Conservation (phyloP, 2,113 vertebrate genomes). For the Perca schrenkii region DNA sequence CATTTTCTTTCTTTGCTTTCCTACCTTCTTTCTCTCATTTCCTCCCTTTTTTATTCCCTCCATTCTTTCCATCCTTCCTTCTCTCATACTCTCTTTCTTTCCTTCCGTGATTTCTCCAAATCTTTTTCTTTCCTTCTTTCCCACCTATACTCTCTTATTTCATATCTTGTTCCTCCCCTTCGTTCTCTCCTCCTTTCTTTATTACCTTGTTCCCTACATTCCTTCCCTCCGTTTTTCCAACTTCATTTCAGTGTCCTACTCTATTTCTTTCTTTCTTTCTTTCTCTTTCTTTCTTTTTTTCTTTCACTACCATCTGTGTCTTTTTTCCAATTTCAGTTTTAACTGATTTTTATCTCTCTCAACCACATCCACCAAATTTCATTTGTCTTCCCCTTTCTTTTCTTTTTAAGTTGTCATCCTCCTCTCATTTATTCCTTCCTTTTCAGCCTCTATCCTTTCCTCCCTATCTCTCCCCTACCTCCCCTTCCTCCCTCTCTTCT, state of each 20-base stretch:
- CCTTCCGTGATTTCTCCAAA: not conserved
- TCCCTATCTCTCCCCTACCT: not conserved
- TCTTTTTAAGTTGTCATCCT: too few relatives aligned
- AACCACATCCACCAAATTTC: too few relatives aligned
- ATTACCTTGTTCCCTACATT: not conserved
- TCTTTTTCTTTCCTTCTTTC: not conserved
- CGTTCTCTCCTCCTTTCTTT: not conserved
- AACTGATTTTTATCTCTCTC: too few relatives aligned
- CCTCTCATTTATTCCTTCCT: not conserved
- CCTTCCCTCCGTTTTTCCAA: too few relatives aligned
- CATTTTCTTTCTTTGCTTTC: not conserved
- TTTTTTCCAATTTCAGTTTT: too few relatives aligned
- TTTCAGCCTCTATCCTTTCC: too few relatives aligned
- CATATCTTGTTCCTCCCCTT: too few relatives aligned
- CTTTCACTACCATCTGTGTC: too few relatives aligned
- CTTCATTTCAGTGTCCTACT: too few relatives aligned
- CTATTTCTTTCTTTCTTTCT: not conserved
- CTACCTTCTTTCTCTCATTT: not conserved
- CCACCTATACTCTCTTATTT: not conserved
- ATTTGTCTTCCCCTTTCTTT: too few relatives aligned
- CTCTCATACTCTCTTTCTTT: too few relatives aligned
- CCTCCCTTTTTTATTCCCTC: not conserved
- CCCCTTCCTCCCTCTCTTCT: conserved; percentile 5
- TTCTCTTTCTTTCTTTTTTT: too few relatives aligned
- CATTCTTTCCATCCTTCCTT: rapidly evolving